Base-by-base conservation (phyloP, 2,888 invertebrate species). In the Luperina testacea region DNA sequence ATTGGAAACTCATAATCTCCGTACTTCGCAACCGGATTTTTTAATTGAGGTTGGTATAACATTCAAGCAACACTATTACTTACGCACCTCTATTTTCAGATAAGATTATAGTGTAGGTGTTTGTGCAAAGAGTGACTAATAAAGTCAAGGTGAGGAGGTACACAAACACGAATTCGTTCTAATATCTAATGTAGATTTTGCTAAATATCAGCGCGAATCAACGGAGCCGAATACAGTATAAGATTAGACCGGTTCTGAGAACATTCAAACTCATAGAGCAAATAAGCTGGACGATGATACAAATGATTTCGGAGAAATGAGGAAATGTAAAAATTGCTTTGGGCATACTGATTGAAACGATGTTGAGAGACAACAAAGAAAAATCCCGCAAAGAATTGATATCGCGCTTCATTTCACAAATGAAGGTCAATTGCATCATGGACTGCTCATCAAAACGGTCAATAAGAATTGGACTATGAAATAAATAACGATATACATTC, bases 1-100 rank as follows among this genome's bases (percentile, higher is more conserved):
- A 93, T 95, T 95, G 94, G 95, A 93, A 95, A 94, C 94, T 91
- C 90, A 92, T 88, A 92, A 91, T 91, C 83, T 90, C 88, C 59
- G 59, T 80, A 85, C 78, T 81, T 90, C 87, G 82, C 88, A 90
- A 88, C 91, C 87, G 92, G 92, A 94, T 92, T 92, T 92, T 90
- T 83, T 83, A 79, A 87, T 77, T 80, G 89, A 94, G 93, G 94
- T 94, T 91, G 83, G 94, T 93, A 87, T 80, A 85, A 82, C 72
- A 82, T 75, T 80, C n/a, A 77, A 78, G 72, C 57, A 59, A 75
- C 61, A 80, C 32, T 84, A 76, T 87, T 78, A 82, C 76, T 82
- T 75, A 80, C 80, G 51, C 65, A 70, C 75, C 65, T 72, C 78
- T 83, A 71, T 68, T 65, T 74, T 64, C 73, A 78, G 89, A 90